Conservation (phyloP, 2,797 vertebrate species). For the Kryptopterus vitreolus region DNA sequence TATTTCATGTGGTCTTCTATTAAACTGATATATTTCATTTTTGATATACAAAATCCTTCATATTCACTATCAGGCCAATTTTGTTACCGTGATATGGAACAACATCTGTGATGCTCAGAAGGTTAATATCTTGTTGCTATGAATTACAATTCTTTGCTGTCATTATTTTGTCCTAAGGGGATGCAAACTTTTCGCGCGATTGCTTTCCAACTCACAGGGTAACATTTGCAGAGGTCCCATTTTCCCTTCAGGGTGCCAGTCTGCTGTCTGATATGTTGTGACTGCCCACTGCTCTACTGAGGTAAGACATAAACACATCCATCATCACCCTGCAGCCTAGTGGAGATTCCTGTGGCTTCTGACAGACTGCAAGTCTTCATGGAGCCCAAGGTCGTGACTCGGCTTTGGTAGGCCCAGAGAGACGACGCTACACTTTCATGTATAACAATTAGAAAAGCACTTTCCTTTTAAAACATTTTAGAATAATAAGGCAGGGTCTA, state of each 20-base stretch:
- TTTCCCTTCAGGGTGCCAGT: constrained; percentile 29
- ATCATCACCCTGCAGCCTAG: constrained; percentile 44
- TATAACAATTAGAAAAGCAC: not conserved
- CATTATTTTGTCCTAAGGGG: constrained; percentile 9
- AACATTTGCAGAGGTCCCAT: constrained; percentile 31
- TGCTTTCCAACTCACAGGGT: constrained; percentile 17
- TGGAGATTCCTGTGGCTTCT: constrained; percentile 34
- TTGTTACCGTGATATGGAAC: constrained; percentile 1
- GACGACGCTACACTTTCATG: not conserved
- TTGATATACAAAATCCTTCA: not conserved
- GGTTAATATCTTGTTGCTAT: not conserved
- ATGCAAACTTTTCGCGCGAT: not conserved
- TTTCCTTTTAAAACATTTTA: not conserved
- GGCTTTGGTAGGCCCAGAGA: constrained; percentile 4
- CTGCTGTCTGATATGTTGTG: constrained; percentile 21
- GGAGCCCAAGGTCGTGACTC: constrained; percentile 28
- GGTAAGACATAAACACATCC: constrained; percentile 52
- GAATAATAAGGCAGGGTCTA: not conserved
- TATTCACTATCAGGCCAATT: not conserved
- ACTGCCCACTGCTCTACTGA: constrained; percentile 27
- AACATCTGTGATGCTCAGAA: not conserved
- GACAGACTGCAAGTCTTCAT: constrained; percentile 27
- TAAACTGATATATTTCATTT: not conserved
- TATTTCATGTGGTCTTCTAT: not conserved
- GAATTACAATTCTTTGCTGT: not conserved